phyloP scores from a whole-genome alignment of 2,797 vertebrate species.

The Atherinosoma microstoma region DNA sequence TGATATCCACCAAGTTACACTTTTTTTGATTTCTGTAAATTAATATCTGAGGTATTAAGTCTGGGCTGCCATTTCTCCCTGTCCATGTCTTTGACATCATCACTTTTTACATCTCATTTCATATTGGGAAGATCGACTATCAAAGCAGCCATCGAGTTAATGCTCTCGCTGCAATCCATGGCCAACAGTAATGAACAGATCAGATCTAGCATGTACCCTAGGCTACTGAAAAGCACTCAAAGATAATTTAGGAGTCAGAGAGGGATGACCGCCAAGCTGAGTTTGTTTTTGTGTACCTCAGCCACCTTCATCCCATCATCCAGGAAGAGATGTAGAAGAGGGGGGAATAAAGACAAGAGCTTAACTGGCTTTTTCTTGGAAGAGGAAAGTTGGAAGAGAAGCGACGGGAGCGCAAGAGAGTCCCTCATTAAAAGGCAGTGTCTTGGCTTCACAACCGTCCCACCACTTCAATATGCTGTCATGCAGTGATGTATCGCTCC shows the following conservation, averaged over 20 bases:
- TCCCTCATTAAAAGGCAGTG: constrained; percentile 78
- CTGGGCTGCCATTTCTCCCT: constrained; percentile 31
- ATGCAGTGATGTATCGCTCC: constrained; percentile 79
- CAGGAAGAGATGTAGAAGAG: constrained; percentile 13
- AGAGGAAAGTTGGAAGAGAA: constrained; percentile 44
- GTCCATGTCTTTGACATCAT: constrained; percentile 45
- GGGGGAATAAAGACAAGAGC: constrained; percentile 29
- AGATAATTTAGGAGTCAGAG: constrained; percentile 50
- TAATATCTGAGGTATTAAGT: constrained; percentile 43
- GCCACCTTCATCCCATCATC: constrained; percentile 38
- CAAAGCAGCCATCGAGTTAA: constrained; percentile 49
- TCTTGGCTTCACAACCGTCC: constrained; percentile 74
- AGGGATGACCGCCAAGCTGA: constrained; percentile 36
- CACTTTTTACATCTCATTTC: constrained; percentile 56
- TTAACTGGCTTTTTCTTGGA: constrained; percentile 47
- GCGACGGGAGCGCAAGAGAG: constrained; percentile 47
- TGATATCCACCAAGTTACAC: constrained; percentile 7
- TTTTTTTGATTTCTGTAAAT: constrained; percentile 42
- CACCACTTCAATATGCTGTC: constrained; percentile 79
- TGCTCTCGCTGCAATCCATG: constrained; percentile 40
- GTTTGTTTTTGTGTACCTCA: constrained; percentile 23
- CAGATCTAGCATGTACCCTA: constrained; percentile 41
- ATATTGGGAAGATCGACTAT: constrained; percentile 48
- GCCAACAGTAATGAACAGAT: constrained; percentile 69
- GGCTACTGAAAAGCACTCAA: constrained; percentile 33